Conservation (phyloP, 2,888 invertebrate genomes). For the Sinohyriopsis cumingii region DNA sequence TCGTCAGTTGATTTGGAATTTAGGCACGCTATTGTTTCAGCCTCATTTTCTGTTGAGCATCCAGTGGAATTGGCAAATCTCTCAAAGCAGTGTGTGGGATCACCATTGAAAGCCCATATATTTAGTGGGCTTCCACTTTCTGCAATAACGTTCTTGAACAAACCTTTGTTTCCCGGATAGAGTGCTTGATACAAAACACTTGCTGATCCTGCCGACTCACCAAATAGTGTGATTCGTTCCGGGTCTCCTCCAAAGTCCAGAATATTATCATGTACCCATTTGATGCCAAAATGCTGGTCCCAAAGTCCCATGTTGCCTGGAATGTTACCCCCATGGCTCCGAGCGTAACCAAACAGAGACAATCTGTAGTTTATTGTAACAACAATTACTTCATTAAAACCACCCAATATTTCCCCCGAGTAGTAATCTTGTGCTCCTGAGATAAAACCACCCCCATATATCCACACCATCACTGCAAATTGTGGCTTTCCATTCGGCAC, state of each 20-base stretch:
- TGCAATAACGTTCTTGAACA: conserved; percentile 86
- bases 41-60: conserved; percentile 78
- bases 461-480: conserved; percentile 41
- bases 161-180: conserved; percentile 89
- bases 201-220: conserved; percentile 94
- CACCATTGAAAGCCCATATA: conserved; percentile 92
- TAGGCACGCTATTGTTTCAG: conserved; percentile 84
- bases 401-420: conserved; percentile 37
- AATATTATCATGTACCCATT: conserved; percentile 70
- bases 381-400: conserved; percentile 36
- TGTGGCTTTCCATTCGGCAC: not conserved
- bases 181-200: conserved; percentile 84
- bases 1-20: conserved; percentile 64
- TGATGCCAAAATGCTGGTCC: conserved; percentile 91
- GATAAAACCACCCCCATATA: conserved; percentile 42
- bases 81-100: conserved; percentile 83
- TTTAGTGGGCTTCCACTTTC: conserved; percentile 93
- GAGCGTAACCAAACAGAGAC: conserved; percentile 53
- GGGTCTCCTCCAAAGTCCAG: conserved; percentile 80
- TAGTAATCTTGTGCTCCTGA: conserved; percentile 41
- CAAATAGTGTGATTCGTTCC: conserved; percentile 92
- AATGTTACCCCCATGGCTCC: conserved; percentile 37
- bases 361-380: conserved; percentile 53
- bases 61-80: conserved; percentile 87
- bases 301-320: conserved; percentile 81